Evolutionary conservation across 2,888 invertebrate species (phyloP).

Genomic region (Mimachlamys varia): DNA sequence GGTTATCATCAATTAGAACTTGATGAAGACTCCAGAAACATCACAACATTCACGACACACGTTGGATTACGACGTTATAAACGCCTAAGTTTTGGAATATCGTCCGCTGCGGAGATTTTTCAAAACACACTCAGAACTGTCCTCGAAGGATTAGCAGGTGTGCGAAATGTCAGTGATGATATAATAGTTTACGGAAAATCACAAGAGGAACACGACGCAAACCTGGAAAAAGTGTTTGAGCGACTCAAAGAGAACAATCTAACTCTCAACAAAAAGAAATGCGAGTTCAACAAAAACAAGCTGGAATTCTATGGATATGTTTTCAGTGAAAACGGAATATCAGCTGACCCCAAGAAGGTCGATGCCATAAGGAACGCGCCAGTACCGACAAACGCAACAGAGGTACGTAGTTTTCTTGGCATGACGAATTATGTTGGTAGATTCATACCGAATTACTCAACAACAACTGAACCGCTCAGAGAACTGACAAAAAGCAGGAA

Average conservation of each 20-base stretch:
- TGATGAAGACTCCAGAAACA: constrained; percentile 59
- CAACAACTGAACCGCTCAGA: constrained; percentile 39
- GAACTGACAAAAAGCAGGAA: constrained; percentile 18
- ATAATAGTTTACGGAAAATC: no score
- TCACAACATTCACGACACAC: constrained; percentile 58
- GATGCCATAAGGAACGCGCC: no score
- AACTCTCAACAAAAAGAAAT: constrained; percentile 41
- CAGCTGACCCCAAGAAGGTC: no score
- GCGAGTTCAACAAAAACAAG: constrained; percentile 38
- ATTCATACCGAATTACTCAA: constrained; percentile 53
- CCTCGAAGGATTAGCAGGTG: no score
- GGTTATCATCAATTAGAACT: constrained; percentile 67
- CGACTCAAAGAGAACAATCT: constrained; percentile 3
- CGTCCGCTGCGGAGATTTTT: no score
- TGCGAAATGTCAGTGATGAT: no score
- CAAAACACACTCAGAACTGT: no score
- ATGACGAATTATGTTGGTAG: no score
- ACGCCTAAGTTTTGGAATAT: no score
- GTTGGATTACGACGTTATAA: no score
- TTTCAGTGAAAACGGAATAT: constrained; percentile 45
- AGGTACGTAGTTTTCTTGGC: no score
- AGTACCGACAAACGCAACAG: no score
- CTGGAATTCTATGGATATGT: constrained; percentile 49
- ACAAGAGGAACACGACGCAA: constrained; percentile 22
- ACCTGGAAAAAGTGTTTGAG: constrained; percentile 14